Base-by-base conservation (phyloP, 92 coral and sea anemone genomes). In the Porites rus region DNA sequence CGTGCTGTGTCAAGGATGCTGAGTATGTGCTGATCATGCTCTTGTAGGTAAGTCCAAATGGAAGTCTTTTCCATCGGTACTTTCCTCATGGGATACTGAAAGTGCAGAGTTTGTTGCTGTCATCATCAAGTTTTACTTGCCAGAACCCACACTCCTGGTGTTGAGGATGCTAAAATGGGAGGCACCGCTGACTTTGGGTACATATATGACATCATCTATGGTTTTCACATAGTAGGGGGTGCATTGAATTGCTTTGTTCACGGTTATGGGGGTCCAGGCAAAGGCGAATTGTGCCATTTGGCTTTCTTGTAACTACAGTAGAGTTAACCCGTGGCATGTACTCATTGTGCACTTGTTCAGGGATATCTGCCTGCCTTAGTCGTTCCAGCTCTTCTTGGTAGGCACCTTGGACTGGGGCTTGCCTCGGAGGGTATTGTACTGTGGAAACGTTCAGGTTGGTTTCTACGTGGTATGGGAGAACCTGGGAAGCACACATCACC, bases 251-350 rank as follows among this genome's bases (percentile, higher is more conserved):
- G 92, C 90, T 59, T 88, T 87, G 51, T 90, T 90, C 8, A 85
- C n/a, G 82, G 56, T 92, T 91, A 10, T 84, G 88, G 3, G 95
- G 95, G 61, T 92, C 91, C 7, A 89, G 67, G 69, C 93, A 92
- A n/a, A 92, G 86, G 51, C 95, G 84, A 16, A 89, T 90, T 24
- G 79, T 75, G 46, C 91, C 89, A 61, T 89, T 81, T 18, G 89
- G 58, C 82, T 19, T 77, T 28, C 70, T 61, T 43, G 59, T 50
- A 62, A 52, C 59, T 43, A 10, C 0, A 28, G 31, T 28, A 28
- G 31, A 28, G 31, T 28, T 28, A 28, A 28, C 31, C 31, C 31
- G 2, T 28, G 31, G 31, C 31, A 3, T 28, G 31, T 28, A 28
- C 2, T 28, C 31, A 28, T 28, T 28, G 31, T 28, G 31, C 31